Evolutionary conservation across 2,888 invertebrate genomes (phyloP), one percentile per base, ranked within the genome.

Genomic region (Portevinia maculata): DNA sequence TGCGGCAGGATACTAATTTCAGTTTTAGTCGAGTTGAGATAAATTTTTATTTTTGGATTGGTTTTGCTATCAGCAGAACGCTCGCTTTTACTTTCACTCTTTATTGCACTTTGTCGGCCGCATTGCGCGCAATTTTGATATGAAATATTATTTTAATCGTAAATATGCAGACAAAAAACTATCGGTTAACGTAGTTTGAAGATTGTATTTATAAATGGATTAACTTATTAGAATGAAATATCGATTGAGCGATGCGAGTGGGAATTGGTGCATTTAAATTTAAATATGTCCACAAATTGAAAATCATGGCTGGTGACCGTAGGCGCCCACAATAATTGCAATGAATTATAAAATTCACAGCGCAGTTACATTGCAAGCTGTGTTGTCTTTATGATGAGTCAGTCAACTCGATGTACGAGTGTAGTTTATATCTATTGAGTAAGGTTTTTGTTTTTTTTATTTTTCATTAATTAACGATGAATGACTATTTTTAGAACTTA

Each of bases 71-170:
- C 5, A 57, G 32, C 55, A 39, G 5, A 1, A 1, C 15, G 13
- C 7, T 13, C 7, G 15, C 69, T 28, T 7, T 24, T 39, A 15
- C 19, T 37, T 60, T 55, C 44, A 39, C 46, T 30, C 39, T 52
- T 3, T 34, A 50, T 76, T 75, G 46, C 69, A 75, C 65, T 81
- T 75, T 70, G 74, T 69, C 39, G 59, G 39, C 24, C 17, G 15
- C 32, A 59, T 52, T 34, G 41, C 60, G 48, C 8, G 53, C 41
- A 44, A 67, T 62, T 73, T 37, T 70, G 71, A 83, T 73, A 62
- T 78, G 83, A 78, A 78, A 83, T 78, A 83, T 73, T 83, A 69
- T 69, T 78, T 78, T 78, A 81, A 83, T 83, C 83, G 73, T 78
- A 67, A 62, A 71, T 60, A 34, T 67, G 57, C 50, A 24, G n/a